Evolutionary conservation across 2,888 invertebrate species (phyloP), one percentile per base, ranked within the genome.

Genomic region (Drosophila tripunctata): DNA sequence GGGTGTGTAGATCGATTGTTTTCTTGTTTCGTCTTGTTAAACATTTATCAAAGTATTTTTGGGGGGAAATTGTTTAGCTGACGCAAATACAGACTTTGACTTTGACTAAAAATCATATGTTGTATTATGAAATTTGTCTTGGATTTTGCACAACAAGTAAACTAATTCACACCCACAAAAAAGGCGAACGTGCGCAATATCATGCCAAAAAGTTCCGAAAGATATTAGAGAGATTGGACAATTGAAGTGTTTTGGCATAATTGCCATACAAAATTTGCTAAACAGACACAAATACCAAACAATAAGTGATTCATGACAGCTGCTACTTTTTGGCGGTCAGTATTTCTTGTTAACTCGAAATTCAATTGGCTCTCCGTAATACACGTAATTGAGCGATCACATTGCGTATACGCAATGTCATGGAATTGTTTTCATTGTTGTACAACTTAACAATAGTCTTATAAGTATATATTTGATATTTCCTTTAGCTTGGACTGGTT

Each of bases 401-500:
- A 51, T 71, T 75, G 69, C 75, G 75, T 58, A 69, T 72, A 63
- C 75, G 71, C 69, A 57, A 51, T 62, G 54, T 31, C 52, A 55
- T 1, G 6, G 10, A 30, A 51, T 22, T 33, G 14, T 48, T 51
- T 35, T 52, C 48, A 50, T 52, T 48, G 45, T 17, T 5, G 6
- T 5, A 12, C 0, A n/a, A 3, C 10, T 2, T 21, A 45, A 73
- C 58, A 60, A 58, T 43, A 15, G 36, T 41, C 12, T 1, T 2
- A 27, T 6, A 27, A 27, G 10, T 27, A 27, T 21, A 19, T 43
- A n/a, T 35, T 15, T 15, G 30, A 15, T 30, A 35, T 7, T 35
- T 33, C 47, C 22, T 22, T 19, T 21, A 96, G 97, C 92, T 98
- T 91, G 98, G 98, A 0, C 92, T 98, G 62, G 98, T 98, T 0